Percentiles rank a stretch among this genome's conserved stretches.
phyloP scores from a whole-genome alignment of 2,797 vertebrate species.

The Mallotus villosus region DNA sequence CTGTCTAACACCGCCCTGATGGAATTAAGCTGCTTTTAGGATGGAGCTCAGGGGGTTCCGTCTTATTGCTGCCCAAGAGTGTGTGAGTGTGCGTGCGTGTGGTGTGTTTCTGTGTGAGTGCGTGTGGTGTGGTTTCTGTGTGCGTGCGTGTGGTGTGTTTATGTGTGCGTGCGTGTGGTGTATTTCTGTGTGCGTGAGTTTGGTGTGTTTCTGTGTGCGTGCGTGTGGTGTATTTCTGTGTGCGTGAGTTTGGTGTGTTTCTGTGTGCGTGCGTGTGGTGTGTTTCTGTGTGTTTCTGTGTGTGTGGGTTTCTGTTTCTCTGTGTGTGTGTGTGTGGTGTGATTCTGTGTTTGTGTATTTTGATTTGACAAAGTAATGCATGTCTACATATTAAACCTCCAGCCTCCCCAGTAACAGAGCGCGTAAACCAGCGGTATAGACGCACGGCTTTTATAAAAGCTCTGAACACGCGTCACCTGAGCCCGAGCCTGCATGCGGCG shows the following conservation, averaged over 20 bases:
- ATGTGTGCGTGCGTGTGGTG: too few relatives aligned
- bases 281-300: neutral
- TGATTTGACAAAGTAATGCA: too few relatives aligned
- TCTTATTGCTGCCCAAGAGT: neutral
- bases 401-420: neutral
- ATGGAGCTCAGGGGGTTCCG: conserved; percentile 13
- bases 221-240: neutral
- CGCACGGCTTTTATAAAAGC: neutral
- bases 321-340: too few relatives aligned
- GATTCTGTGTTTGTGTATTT: too few relatives aligned
- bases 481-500: too few relatives aligned
- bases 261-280: conserved; percentile 3
- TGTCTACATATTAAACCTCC: neutral
- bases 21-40: conserved; percentile 78
- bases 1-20: conserved; percentile 71
- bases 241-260: too few relatives aligned
- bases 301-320: neutral
- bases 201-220: too few relatives aligned
- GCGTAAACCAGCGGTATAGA: neutral
- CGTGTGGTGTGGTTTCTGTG: too few relatives aligned
- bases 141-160: neutral
- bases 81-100: conserved; percentile 17
- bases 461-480: neutral
- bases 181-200: too few relatives aligned
- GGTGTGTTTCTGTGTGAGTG: too few relatives aligned